These are phyloP conservation scores for Ischnus inquisitorius DNA, from an alignment of 2,888 invertebrate genomes.

Conservation along the genomic window DNA sequence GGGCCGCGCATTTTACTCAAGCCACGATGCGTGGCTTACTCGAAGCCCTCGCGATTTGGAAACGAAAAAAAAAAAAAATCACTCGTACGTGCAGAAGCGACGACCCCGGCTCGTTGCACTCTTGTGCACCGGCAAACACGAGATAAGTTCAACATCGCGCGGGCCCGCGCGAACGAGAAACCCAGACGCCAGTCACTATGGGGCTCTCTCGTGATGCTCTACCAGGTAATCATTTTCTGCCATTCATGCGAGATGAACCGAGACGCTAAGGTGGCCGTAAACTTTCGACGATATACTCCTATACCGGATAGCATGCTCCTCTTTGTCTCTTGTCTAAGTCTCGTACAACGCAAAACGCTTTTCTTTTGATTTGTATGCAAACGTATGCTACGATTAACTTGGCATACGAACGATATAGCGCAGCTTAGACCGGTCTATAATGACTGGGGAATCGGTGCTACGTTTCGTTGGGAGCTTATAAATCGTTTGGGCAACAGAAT, in stretches of 20 bases:
- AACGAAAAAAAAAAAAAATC: constrained; percentile 75
- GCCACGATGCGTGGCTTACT: constrained; percentile 61
- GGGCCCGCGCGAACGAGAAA: constrained; percentile 17
- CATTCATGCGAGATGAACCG: constrained; percentile 75
- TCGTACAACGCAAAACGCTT: constrained; percentile 16
- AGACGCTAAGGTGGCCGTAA: constrained; percentile 73
- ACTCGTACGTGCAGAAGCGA: constrained; percentile 75
- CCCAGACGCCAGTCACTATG: constrained; percentile 41
- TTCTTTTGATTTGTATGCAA: constrained; percentile 60
- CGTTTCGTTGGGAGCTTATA: constrained; percentile 38
- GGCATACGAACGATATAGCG: constrained; percentile 24
- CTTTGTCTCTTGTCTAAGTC: constrained; percentile 28
- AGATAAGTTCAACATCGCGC: constrained; percentile 36
- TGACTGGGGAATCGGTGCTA: constrained; percentile 44
- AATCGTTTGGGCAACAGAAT: constrained; percentile 47
- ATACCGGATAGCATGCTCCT: constrained; percentile 27
- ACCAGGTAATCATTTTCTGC: constrained; percentile 76
- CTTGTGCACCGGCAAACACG: constrained; percentile 26
- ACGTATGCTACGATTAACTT: constrained; percentile 53
- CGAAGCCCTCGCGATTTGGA: constrained; percentile 53
- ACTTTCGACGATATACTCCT: constrained; percentile 67
- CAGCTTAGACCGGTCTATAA: constrained; percentile 20
- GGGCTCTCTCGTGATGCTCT: constrained; percentile 59
- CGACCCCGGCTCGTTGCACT: constrained; percentile 67
- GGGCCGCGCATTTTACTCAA: constrained; percentile 11